phyloP scores from a whole-genome alignment of 2,113 vertebrate genomes.

The Hippocampus mohnikei region DNA sequence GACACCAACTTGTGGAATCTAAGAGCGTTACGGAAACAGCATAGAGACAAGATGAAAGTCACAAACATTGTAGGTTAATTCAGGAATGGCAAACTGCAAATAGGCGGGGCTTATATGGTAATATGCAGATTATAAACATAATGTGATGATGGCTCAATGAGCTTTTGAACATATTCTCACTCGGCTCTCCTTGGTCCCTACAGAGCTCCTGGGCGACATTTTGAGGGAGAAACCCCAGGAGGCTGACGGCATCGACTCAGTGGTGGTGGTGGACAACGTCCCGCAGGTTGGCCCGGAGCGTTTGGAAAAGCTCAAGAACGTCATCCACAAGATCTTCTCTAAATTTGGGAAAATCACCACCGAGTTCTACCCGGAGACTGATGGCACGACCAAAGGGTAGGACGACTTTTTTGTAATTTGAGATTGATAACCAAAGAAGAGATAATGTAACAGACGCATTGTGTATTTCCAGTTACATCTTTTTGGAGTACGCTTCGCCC shows the following conservation, averaged over 20 bases:
- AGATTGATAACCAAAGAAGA: background rate
- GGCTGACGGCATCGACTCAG: constrained; percentile 93
- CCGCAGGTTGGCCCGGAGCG: constrained; percentile 94
- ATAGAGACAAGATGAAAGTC: no score
- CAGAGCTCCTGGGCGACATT: constrained; percentile 83
- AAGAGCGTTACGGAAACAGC: no score
- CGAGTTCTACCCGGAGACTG: constrained; percentile 91
- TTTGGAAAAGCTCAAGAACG: constrained; percentile 93
- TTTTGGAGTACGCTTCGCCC: constrained; percentile 90
- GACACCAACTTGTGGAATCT: no score
- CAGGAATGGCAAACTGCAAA: no score
- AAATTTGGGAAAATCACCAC: constrained; percentile 97
- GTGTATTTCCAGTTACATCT: constrained; percentile 82
- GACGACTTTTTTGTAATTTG: background rate
- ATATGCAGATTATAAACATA: no score
- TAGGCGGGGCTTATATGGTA: no score
- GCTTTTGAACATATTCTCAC: background rate
- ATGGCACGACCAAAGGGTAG: constrained; percentile 93
- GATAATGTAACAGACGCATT: background rate
- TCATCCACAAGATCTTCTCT: constrained; percentile 98
- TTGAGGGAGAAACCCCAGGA: constrained; percentile 88
- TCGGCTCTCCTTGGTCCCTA: background rate
- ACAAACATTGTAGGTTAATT: no score
- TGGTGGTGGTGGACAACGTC: constrained; percentile 93
- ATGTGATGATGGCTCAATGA: background rate